Evolutionary conservation across 2,888 invertebrate species (phyloP).

Genomic region (Andrena flavipes): DNA sequence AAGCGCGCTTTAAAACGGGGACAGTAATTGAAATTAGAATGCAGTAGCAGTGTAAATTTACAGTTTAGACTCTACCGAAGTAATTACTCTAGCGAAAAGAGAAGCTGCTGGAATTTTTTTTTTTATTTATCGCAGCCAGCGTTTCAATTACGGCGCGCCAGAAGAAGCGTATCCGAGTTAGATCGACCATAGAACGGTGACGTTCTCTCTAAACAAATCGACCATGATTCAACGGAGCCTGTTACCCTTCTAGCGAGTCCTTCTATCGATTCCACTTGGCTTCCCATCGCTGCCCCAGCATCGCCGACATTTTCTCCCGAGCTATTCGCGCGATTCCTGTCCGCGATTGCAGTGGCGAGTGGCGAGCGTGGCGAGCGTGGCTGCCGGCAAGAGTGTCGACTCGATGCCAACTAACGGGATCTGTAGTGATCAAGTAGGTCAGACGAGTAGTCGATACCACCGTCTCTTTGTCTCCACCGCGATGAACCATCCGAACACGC

Average conservation of each 20-base stretch:
- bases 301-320: constrained; percentile 34
- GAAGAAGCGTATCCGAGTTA: too few relatives aligned
- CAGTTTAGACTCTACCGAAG: too few relatives aligned
- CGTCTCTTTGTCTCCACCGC: constrained; percentile 61
- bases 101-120: too few relatives aligned
- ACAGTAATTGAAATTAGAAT: not conserved
- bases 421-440: constrained; percentile 80
- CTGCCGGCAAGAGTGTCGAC: constrained; percentile 59
- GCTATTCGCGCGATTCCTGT: constrained; percentile 33
- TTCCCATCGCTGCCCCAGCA: constrained; percentile 15
- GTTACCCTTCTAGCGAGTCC: constrained; percentile 23
- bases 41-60: not conserved
- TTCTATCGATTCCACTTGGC: constrained; percentile 6
- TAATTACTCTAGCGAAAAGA: too few relatives aligned
- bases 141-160: too few relatives aligned
- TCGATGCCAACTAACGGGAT: constrained; percentile 77
- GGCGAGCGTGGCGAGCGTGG: constrained; percentile 26
- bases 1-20: not conserved
- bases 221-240: constrained; percentile 1
- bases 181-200: not conserved
- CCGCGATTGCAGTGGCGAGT: constrained; percentile 56
- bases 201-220: constrained; percentile 24
- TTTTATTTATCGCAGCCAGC: too few relatives aligned
- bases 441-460: constrained; percentile 64
- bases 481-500: constrained; percentile 29